Evolutionary conservation across 1,140 invertebrate genomes (phyloP), one percentile per base, ranked within the genome.

Genomic region (Hylyphantes graminicola): DNA sequence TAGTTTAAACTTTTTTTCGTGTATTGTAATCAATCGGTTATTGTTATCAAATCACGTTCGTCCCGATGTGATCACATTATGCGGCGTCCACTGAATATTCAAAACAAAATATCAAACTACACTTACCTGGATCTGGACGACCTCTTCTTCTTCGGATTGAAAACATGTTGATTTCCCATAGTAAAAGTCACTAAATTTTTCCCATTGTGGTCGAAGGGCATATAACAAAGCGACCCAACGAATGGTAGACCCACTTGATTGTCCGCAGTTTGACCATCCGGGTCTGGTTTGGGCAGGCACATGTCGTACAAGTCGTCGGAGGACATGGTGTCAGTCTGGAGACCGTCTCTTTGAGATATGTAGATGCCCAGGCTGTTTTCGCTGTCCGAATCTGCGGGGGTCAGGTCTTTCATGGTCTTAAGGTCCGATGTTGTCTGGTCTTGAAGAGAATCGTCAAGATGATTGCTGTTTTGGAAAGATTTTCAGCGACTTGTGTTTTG

Each of bases 361-460:
- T 80, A 70, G 48, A 70, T 54, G 15, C 67, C 64, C 7, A 80
- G n/a, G n/a, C 77, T 80, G 55, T 70, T 80, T 59, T 80, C 77
- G 17, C 12, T 70, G 65, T 80, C 77, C n/a, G 77, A 80, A 64
- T 78, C 75, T n/a, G n/a, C 35, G 54, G 50, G 51, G 0, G 67
- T 3, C 12, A 80, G 51, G 15, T 70, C 77, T 59, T 80, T 80
- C 77, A 80, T 80, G 55, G 13, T 65, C 67, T n/a, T 50, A 12
- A 15, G 5, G 9, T 54, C 50, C 1, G 48, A 68, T 8, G 2
- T n/a, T 12, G 12, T 68, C 50, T 51, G 8, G 8, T 50, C 17
- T 51, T 6, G 13, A n/a, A 7, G 15, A 50, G 67, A 68, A 68
- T 35, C 35, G 2, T 48, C 59, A 61, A 48, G 48, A 35, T 50